phyloP scores from a whole-genome alignment of 2,888 invertebrate species.

The Drosophila antonietae region DNA sequence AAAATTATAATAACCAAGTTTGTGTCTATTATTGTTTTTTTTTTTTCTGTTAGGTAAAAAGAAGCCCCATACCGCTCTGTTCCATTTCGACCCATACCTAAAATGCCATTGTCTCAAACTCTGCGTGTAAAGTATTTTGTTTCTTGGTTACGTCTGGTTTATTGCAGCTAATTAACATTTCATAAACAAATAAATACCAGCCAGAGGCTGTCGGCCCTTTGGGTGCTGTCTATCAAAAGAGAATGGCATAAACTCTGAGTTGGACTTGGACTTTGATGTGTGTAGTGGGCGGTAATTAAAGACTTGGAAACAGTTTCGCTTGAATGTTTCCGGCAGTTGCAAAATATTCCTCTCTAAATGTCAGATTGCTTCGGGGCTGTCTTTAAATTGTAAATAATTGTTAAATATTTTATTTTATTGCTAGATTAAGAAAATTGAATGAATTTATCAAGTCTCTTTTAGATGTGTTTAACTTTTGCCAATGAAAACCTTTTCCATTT shows the following conservation, averaged over 20 bases:
- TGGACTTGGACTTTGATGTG: slow-evolving; percentile 20
- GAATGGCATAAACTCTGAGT: not conserved
- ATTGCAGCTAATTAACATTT: slow-evolving; percentile 55
- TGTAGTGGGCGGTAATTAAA: slow-evolving; percentile 21
- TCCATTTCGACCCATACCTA: not conserved
- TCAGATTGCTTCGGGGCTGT: slow-evolving; percentile 6
- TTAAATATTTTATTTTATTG: not conserved
- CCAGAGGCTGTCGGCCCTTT: slow-evolving; percentile 19
- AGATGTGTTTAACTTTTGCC: not conserved
- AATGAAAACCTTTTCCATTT: not conserved
- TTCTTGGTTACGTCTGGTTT: slow-evolving; percentile 19
- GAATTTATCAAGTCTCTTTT: not conserved
- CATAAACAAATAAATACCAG: slow-evolving; percentile 48
- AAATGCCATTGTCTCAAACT: slow-evolving; percentile 17
- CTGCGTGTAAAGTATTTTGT: slow-evolving; percentile 11
- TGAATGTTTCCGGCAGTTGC: not conserved
- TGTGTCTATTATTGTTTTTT: slow-evolving; percentile 24
- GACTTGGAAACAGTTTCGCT: slow-evolving; percentile 7
- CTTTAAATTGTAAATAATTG: slow-evolving; percentile 1
- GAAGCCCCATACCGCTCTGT: not conserved
- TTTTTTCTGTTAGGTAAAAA: slow-evolving; percentile 6
- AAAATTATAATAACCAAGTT: slow-evolving; percentile 65
- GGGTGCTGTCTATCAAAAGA: slow-evolving; percentile 39
- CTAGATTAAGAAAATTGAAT: not conserved
- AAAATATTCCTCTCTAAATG: slow-evolving; percentile 10